These are phyloP conservation scores for Coenonympha glycerion DNA, from an alignment of 2,888 invertebrate species.

Conservation along the genomic window DNA sequence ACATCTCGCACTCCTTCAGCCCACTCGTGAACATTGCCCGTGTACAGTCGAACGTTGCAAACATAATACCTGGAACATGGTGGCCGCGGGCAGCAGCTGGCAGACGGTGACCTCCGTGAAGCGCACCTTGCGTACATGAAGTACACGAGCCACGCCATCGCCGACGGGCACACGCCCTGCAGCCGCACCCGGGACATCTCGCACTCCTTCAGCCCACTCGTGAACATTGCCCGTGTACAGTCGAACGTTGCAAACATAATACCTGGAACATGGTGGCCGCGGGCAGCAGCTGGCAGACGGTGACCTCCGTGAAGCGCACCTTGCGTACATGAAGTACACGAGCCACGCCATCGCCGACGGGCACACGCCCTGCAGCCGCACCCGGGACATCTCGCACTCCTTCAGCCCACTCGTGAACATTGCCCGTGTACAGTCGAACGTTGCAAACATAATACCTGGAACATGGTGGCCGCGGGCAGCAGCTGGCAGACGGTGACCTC, in stretches of 20 bases:
- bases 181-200: too few relatives aligned
- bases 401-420: constrained; percentile 96
- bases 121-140: too few relatives aligned
- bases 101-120: too few relatives aligned
- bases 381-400: constrained; percentile 90
- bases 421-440: constrained; percentile 81
- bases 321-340: constrained; percentile 95
- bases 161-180: too few relatives aligned
- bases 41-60: too few relatives aligned
- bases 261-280: constrained; percentile 97
- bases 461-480: constrained; percentile 94
- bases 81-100: too few relatives aligned
- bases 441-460: too few relatives aligned
- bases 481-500: constrained; percentile 95
- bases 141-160: too few relatives aligned
- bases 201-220: too few relatives aligned
- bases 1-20: constrained; percentile 91
- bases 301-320: constrained; percentile 91
- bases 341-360: constrained; percentile 91
- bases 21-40: constrained; percentile 97
- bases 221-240: too few relatives aligned
- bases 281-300: constrained; percentile 93
- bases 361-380: constrained; percentile 89
- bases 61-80: too few relatives aligned
- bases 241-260: too few relatives aligned